Base-by-base conservation (phyloP, 2,888 invertebrate species). In the Drosophila demipolita region DNA sequence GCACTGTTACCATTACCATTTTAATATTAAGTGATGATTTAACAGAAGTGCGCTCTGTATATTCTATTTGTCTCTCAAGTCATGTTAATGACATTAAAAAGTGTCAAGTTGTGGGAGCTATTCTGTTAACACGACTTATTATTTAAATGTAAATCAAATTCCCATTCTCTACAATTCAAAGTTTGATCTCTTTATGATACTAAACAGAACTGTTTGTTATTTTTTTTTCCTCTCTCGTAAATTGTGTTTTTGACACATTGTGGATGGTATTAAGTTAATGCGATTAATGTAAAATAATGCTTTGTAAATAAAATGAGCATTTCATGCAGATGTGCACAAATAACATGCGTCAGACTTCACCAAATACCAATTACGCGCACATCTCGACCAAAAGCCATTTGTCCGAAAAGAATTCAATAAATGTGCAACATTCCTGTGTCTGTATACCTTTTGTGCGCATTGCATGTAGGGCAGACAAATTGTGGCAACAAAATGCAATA, bases 401-500 rank as follows among this genome's bases (percentile, higher is more conserved):
- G 40, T 69, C 67, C 35, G 40, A 36, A 40, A 40, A 40, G 29
- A 23, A 68, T 57, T 57, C 49, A 68, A 66, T 68, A 68, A 68
- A 36, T 53, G 42, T 52, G 23, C 36, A 36, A 42, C 52, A 59
- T 70, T 52, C 42, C 12, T 35, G 17, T 38, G 11, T 23, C n/a
- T 23, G 20, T 45, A 53, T 36, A 61, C 15, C 32, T 38, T 11
- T 17, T 58, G 17, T 23, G n/a, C 26, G 3, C 53, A 49, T 61
- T 38, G 57, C 12, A 58, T 72, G 42, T 72, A 26, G 61, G 29
- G 57, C 77, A 63, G 49, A 64, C 61, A 71, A 62, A 61, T 65
- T 61, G 59, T 58, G 70, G 62, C 62, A 59, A 58, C 53, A 74
- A 76, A 76, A 73, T 82, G 84, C 84, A 87, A 89, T 87, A 89